Evolutionary conservation across 2,888 invertebrate species (phyloP), one percentile per base, ranked within the genome.

Genomic region (Chrysomela aeneicollis): DNA sequence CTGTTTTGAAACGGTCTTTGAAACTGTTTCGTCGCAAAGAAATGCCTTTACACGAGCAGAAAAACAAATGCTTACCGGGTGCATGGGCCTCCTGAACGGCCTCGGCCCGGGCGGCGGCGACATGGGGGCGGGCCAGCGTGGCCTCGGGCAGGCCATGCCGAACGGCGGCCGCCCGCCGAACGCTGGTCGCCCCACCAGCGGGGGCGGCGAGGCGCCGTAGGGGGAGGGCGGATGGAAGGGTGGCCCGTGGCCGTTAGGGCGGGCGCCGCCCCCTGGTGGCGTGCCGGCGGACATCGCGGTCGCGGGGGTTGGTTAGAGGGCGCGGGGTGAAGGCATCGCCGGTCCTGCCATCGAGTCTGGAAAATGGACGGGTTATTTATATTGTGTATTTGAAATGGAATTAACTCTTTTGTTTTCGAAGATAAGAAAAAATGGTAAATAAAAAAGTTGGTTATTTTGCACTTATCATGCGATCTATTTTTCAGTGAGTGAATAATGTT

Each of bases 221-320:
- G 92, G 92, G 37, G 92, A 92, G 12, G 90, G 88, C 32, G 92
- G 89, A 35, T 92, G 88, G 82, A 89, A 92, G 76, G 89, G 87
- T 69, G 84, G 83, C 78, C 84, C 83, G 78, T 82, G 65, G n/a
- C 62, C 72, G 82, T 54, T 64, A 51, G 74, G 73, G 19, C 74
- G 73, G 66, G 74, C 72, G 63, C 75, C 75, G 54, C 75, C 75
- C 64, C 76, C 73, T 75, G 76, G 78, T 61, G 84, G 86, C 86
- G 71, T 70, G 51, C 76, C 75, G 73, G 74, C 77, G 66, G 83
- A 86, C 86, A 77, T 80, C 32, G 17, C 59, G 30, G 53, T n/a
- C n/a, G 21, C 12, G 26, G 53, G 60, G 61, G 57, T 47, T 52
- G 58, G 59, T 65, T 71, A 70, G 61, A 59, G 51, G 12, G 50